phyloP scores from a whole-genome alignment of 2,888 invertebrate species.

The Dascillus cervinus region DNA sequence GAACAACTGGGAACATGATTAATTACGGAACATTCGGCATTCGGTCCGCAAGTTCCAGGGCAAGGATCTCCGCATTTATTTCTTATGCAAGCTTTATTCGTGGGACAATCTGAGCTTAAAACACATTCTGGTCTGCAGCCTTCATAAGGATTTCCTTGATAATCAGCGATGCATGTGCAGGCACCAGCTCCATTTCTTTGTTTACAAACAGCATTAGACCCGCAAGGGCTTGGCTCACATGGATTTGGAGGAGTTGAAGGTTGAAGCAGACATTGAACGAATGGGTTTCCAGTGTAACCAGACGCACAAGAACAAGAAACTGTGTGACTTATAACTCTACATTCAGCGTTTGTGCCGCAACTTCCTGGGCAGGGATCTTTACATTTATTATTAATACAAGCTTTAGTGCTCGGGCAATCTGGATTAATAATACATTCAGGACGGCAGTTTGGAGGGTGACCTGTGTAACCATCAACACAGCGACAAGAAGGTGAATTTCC shows the following conservation, averaged over 20 bases:
- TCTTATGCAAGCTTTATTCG: constrained; percentile 72
- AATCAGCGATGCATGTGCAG: constrained; percentile 72
- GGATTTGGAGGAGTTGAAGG: constrained; percentile 56
- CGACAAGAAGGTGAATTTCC: constrained; percentile 65
- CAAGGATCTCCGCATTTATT: constrained; percentile 84
- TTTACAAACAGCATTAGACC: constrained; percentile 72
- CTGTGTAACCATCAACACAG: constrained; percentile 69
- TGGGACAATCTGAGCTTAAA: constrained; percentile 75
- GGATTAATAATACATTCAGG: constrained; percentile 78
- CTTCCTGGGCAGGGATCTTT: constrained; percentile 75
- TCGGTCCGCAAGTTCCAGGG: constrained; percentile 74
- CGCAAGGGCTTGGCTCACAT: constrained; percentile 83
- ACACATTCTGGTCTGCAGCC: constrained; percentile 84
- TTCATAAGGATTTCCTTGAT: constrained; percentile 79
- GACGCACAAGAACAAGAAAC: constrained; percentile 72
- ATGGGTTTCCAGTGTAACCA: constrained; percentile 76
- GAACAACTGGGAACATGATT: constrained; percentile 83
- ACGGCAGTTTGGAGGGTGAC: constrained; percentile 72
- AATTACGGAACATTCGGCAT: constrained; percentile 75
- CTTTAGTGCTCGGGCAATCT: constrained; percentile 68
- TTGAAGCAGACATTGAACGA: constrained; percentile 63
- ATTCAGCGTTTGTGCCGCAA: constrained; percentile 73
- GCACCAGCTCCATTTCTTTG: constrained; percentile 72
- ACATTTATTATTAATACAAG: constrained; percentile 75
- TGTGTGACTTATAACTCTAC: constrained; percentile 69